Evolutionary conservation across 2,888 invertebrate genomes (phyloP), one percentile per base, ranked within the genome.

Genomic region (Clusia tigrina): DNA sequence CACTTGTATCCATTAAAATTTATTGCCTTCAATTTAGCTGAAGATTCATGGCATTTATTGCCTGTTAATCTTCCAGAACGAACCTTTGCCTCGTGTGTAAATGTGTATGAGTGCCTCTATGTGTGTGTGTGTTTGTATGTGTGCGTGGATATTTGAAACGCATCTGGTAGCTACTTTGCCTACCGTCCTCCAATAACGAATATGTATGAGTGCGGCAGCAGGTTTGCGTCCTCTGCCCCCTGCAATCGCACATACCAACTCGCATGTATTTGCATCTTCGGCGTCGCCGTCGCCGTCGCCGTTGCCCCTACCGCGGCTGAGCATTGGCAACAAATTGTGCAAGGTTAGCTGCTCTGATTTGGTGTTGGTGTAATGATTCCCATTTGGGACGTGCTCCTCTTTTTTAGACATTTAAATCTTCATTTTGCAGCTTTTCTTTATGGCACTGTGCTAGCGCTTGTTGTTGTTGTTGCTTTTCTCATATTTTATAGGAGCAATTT

Each of bases 1-100:
- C 60, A 64, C 60, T 65, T 63, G 65, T 60, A 65, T 58, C 67
- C 75, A 78, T 78, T 77, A 78, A 74, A 77, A 76, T 78, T 78
- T 74, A 77, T 78, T 71, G 69, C 73, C 64, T 61, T 66, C 71
- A 67, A 65, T 68, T 70, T 66, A 67, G 58, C 53, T 60, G 52
- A 51, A 62, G 67, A 66, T 66, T 66, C 62, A 62, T 67, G 64
- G 65, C 67, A 64, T 66, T 67, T 67, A 67, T 67, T 62, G 67
- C 60, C 64, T 59, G 58, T 67, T 66, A 67, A 67, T 66, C 66
- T 66, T 63, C 15, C 37, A 17, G 26, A 59, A n/a, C n/a, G n/a
- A n/a, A 46, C 51, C 55, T 56, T 55, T 52, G 22, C 17, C 15
- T 2, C 22, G n/a, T 17, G 23, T 18, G 26, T 22, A n/a, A n/a